A percentile compares a stretch with the other conserved stretches of the same genome.
Conservation (phyloP, 2,113 vertebrate species). For the Oophaga pumilio region DNA sequence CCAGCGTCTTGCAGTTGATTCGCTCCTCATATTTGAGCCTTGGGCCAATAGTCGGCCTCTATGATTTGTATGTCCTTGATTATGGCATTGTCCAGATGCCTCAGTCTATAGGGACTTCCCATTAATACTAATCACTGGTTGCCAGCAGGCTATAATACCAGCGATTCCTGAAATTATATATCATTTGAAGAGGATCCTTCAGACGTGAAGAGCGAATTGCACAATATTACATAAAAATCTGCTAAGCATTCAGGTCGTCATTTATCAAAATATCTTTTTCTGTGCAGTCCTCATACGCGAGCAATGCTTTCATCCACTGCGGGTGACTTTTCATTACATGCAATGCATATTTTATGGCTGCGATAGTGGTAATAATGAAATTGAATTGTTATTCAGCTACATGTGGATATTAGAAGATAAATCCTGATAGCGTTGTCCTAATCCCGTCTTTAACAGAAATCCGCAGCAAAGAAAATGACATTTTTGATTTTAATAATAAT, state of each 20-base stretch:
- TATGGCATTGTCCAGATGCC: background rate
- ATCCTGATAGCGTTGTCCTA: background rate
- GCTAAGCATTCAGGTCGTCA: background rate
- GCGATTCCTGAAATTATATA: background rate
- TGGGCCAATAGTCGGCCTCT: background rate
- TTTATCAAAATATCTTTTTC: background rate
- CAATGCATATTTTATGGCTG: conserved; percentile 9
- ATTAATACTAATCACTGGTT: background rate
- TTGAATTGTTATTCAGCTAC: background rate
- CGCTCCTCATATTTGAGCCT: no score
- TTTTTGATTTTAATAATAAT: background rate
- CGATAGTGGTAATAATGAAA: background rate
- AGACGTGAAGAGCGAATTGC: background rate
- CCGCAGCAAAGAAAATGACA: background rate
- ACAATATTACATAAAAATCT: background rate
- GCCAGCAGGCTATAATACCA: background rate
- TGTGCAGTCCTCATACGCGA: background rate
- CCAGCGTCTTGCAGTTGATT: no score
- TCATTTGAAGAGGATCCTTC: background rate
- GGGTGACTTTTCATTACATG: conserved; percentile 3
- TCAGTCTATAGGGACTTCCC: background rate
- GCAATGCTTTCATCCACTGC: background rate
- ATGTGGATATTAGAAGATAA: background rate
- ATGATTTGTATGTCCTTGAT: background rate
- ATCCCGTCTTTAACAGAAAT: background rate